Percentiles rank a stretch among this genome's conserved stretches.
Evolutionary conservation across 2,888 invertebrate genomes (phyloP).

Genomic region (Onthophagus sagittarius): DNA sequence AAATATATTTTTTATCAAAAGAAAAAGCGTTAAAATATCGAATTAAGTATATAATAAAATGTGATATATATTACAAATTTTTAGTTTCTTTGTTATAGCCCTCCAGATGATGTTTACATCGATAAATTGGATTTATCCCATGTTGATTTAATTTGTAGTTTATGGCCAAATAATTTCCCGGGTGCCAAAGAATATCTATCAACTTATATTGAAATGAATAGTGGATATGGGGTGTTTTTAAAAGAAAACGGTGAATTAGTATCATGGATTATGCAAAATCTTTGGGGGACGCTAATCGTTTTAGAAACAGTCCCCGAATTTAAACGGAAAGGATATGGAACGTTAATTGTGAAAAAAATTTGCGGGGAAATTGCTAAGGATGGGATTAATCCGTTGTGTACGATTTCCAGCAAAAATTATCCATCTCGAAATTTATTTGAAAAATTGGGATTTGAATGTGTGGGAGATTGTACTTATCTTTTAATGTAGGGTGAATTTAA

Average conservation of each 20-base stretch:
- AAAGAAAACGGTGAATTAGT: conserved; percentile 19
- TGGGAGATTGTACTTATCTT: conserved; percentile 11
- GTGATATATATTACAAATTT: background rate
- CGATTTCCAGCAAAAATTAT: conserved; percentile 16
- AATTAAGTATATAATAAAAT: background rate
- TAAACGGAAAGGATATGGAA: conserved; percentile 18
- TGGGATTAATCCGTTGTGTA: conserved; percentile 15
- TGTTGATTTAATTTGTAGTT: conserved; percentile 23
- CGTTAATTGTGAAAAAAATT: conserved; percentile 15
- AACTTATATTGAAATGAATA: conserved; percentile 17
- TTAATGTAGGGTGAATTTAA: background rate
- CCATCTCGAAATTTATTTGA: conserved; percentile 17
- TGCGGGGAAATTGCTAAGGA: conserved; percentile 3
- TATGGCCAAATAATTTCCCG: conserved; percentile 31
- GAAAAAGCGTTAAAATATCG: background rate
- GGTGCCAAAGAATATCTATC: conserved; percentile 26
- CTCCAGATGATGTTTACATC: conserved; percentile 22
- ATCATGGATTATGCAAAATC: conserved; percentile 19
- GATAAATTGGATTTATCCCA: conserved; percentile 16
- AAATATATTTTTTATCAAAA: background rate
- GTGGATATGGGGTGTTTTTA: conserved; percentile 20
- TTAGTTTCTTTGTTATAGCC: conserved; percentile 11
- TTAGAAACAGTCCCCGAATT: conserved; percentile 18
- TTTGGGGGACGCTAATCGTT: conserved; percentile 18
- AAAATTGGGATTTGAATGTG: conserved; percentile 16